These are phyloP conservation scores for Cheilosia grossa DNA, from an alignment of 2,888 invertebrate species.

Conservation along the genomic window DNA sequence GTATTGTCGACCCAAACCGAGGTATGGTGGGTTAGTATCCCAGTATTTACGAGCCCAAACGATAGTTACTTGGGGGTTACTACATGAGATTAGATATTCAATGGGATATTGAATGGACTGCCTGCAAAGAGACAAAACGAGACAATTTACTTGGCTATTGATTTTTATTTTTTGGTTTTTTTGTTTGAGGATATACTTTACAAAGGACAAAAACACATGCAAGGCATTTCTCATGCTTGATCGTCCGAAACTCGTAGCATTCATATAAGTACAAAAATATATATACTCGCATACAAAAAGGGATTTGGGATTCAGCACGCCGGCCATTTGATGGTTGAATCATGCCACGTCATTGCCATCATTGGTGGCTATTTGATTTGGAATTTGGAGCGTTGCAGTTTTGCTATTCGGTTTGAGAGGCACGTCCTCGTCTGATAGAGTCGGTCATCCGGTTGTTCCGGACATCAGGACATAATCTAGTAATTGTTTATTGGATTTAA, in stretches of 20 bases:
- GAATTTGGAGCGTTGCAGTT: conserved; percentile 67
- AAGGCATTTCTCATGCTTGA: conserved; percentile 60
- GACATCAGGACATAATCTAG: conserved; percentile 65
- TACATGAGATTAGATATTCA: conserved; percentile 70
- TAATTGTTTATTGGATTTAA: conserved; percentile 73
- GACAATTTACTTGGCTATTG: conserved; percentile 70
- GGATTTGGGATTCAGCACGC: conserved; percentile 62
- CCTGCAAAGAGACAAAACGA: conserved; percentile 59
- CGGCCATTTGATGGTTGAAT: conserved; percentile 66
- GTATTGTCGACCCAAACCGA: neutral
- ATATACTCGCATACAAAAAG: conserved; percentile 26
- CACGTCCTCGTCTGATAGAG: conserved; percentile 28
- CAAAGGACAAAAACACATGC: conserved; percentile 28
- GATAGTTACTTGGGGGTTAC: conserved; percentile 64
- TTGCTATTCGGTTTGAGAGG: conserved; percentile 43
- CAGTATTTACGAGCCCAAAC: conserved; percentile 53
- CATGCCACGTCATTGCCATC: conserved; percentile 67
- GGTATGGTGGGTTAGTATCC: conserved; percentile 45
- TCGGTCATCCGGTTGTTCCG: conserved; percentile 29
- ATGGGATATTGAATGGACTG: conserved; percentile 59
- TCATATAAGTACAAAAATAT: neutral
- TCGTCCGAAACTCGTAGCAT: conserved; percentile 14
- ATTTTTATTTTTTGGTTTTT: conserved; percentile 33
- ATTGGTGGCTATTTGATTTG: conserved; percentile 72
- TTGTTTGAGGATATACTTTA: neutral